phyloP scores from a whole-genome alignment of 2,113 vertebrate species.

The Alligator sinensis region DNA sequence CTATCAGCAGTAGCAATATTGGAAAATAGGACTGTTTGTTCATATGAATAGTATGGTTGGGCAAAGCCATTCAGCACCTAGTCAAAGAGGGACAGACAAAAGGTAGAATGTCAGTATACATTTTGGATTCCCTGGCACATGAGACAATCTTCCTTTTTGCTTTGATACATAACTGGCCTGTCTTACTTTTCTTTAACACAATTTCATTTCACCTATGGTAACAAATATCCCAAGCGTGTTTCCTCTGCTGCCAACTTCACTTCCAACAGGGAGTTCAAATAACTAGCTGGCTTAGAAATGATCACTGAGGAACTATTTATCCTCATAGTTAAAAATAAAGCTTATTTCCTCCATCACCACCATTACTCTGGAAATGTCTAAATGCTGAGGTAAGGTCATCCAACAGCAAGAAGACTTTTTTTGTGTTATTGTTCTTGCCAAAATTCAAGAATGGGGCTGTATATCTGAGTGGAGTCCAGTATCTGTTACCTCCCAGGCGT shows the following conservation, averaged over 20 bases:
- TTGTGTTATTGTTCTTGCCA: constrained; percentile 33
- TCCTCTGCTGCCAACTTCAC: constrained; percentile 33
- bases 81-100: background rate
- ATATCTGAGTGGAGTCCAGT: background rate
- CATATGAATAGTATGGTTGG: background rate
- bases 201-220: constrained; percentile 52
- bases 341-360: constrained; percentile 41
- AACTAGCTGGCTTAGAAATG: constrained; percentile 16
- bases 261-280: constrained; percentile 60
- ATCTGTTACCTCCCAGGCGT: constrained; percentile 55
- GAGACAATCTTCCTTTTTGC: background rate
- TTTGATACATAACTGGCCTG: constrained; percentile 50
- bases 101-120: constrained; percentile 5
- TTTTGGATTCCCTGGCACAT: constrained; percentile 22
- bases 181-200: constrained; percentile 23
- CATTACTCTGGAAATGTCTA: background rate
- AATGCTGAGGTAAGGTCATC: constrained; percentile 50
- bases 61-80: background rate
- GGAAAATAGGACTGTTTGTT: background rate
- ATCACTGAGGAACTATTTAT: constrained; percentile 34
- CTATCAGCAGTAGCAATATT: background rate
- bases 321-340: constrained; percentile 47
- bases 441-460: constrained; percentile 35
- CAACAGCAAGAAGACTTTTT: constrained; percentile 11
- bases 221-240: constrained; percentile 41